Evolutionary conservation across 30 jellyfish, hydroid and myxozoan species (phyloP), one percentile per base, ranked within the genome.

Genomic region (Turritopsis dohrnii): DNA sequence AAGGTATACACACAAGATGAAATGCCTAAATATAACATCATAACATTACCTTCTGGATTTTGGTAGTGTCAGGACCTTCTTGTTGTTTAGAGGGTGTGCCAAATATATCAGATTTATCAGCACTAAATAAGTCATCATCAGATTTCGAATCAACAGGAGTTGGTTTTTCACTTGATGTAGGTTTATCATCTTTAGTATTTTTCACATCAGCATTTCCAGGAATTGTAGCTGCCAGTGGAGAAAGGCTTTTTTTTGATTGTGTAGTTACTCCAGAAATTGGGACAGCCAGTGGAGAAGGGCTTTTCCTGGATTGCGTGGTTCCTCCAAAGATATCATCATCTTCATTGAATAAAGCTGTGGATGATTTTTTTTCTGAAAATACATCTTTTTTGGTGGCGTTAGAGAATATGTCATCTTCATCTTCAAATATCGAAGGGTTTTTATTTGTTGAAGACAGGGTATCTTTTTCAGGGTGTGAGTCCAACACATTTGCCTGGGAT

Each of bases 291-390:
- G 60, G 9, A 41, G 60, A 41, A 41, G 60, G 13, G 5, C 5
- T 13, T 41, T 41, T 41, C 13, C 5, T 41, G 13, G 76, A 17
- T 5, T 7, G 29, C 76, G 28, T 66, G 17, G 29, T 66, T 3
- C 76, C 76, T 3, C 29, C 28, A 29, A 30, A 74, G 16, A 23
- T 26, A 74, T 74, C 65, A 74, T 19, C 83, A 24, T 74, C 74
- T 74, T 74, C 65, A 16, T 74, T 71, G 21, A n/a, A n/a, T 18
- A 22, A 21, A 7, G 18, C 65, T 26, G 83, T 22, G 24, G 7
- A 8, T 29, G 83, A 22, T 21, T 19, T 16, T 0, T 29, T 3
- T 74, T 23, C 30, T 69, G 77, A 69, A 23, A 69, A 69, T 69
- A 27, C 22, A 19, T 69, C 77, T 7, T 41, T 41, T 41, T 41